Evolutionary conservation across 2,797 vertebrate species (phyloP).

Genomic region (Paramormyrops hopkinsi): DNA sequence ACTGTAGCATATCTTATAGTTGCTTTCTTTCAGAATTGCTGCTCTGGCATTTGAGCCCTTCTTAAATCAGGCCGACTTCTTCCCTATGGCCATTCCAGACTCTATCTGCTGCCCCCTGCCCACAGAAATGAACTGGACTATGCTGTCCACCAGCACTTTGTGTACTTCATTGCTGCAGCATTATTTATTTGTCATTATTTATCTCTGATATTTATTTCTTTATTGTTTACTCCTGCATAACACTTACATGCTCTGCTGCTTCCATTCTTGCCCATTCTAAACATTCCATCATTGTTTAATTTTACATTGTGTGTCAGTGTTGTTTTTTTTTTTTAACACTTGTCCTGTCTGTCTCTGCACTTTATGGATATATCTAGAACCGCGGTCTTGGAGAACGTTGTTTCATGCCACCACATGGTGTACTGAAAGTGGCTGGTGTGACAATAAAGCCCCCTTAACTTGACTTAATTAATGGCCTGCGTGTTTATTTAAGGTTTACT

Average conservation of each 20-base stretch:
- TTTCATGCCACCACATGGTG: background rate
- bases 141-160: background rate
- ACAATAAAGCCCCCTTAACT: background rate
- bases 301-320: background rate
- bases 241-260: background rate
- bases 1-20: background rate
- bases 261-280: background rate
- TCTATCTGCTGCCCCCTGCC: background rate
- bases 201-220: background rate
- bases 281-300: background rate
- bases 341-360: background rate
- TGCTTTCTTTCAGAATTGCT: background rate
- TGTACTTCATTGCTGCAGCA: background rate
- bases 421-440: background rate
- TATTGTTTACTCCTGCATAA: background rate
- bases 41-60: background rate
- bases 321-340: background rate
- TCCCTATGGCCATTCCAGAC: background rate
- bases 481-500: background rate
- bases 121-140: background rate
- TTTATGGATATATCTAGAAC: background rate
- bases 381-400: background rate
- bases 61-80: background rate
- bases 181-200: background rate
- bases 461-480: background rate